phyloP scores from a whole-genome alignment of 2,888 invertebrate species.

The Apamea anceps region DNA sequence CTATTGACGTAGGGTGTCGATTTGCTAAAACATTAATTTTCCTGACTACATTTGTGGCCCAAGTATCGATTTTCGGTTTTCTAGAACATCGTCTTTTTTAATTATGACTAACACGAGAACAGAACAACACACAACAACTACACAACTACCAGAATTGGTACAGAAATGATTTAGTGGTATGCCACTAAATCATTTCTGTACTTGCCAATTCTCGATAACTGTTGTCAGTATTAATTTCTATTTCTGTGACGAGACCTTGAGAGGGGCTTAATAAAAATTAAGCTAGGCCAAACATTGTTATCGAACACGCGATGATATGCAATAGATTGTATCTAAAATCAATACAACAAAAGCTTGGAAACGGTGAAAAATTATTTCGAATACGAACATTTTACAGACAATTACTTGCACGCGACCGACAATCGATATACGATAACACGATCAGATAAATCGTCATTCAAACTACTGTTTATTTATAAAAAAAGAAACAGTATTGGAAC shows the following conservation, averaged over 20 bases:
- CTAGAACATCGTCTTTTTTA: background rate
- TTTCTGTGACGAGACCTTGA: constrained; percentile 1
- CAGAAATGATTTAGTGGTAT: no score
- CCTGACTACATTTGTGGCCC: no score
- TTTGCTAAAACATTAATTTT: background rate
- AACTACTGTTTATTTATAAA: background rate
- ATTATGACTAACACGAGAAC: no score
- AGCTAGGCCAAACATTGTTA: constrained; percentile 11
- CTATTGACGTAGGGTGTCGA: background rate
- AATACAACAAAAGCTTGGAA: constrained; percentile 31
- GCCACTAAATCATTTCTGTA: background rate
- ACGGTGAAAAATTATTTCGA: background rate
- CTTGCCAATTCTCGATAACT: background rate
- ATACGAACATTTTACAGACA: background rate
- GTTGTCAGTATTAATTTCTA: background rate
- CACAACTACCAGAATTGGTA: no score
- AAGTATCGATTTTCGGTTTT: background rate
- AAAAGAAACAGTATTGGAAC: background rate
- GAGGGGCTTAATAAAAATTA: background rate
- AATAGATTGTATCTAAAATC: constrained; percentile 8
- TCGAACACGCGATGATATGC: constrained; percentile 14
- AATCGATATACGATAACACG: constrained; percentile 13
- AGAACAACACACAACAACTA: no score
- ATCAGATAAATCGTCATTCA: constrained; percentile 17
- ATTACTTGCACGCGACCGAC: constrained; percentile 42